phyloP scores from a whole-genome alignment of 2,888 invertebrate genomes.

The Resseliella maxima region DNA sequence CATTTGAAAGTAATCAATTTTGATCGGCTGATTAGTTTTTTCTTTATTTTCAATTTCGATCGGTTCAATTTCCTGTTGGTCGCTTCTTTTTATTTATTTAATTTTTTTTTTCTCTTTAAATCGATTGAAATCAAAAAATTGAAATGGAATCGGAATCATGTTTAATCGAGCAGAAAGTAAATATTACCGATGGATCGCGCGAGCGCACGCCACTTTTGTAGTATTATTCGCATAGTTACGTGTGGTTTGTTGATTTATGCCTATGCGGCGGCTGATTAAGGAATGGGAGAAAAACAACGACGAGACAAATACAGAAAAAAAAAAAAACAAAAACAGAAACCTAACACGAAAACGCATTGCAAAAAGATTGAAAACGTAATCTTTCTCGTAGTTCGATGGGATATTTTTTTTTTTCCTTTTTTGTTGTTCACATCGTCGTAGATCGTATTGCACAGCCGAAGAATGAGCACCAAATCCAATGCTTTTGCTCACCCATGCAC shows the following conservation, averaged over 20 bases:
- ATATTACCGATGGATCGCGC: background rate
- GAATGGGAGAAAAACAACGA: background rate
- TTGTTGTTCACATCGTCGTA: background rate
- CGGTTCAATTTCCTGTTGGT: background rate
- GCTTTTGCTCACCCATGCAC: background rate
- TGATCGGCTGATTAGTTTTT: background rate
- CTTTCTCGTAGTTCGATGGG: too few species aligned
- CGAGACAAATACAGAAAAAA: background rate
- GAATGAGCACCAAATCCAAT: conserved; percentile 8
- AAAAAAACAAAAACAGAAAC: background rate
- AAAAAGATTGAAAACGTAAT: conserved; percentile 36
- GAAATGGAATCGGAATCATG: conserved; percentile 5
- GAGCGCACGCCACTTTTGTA: background rate
- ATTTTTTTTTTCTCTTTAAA: background rate
- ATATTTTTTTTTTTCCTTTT: background rate
- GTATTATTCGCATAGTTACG: conserved; percentile 36
- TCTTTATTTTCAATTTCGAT: background rate
- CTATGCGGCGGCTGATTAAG: conserved; percentile 53
- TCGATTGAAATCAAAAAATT: background rate
- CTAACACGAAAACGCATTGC: conserved; percentile 33
- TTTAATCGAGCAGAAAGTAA: conserved; percentile 49
- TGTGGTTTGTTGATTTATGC: conserved; percentile 55
- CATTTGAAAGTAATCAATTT: conserved; percentile 52
- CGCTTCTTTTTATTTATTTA: background rate
- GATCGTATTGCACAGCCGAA: background rate